phyloP scores from a whole-genome alignment of 2,888 invertebrate species.

The Elgonia sp. region DNA sequence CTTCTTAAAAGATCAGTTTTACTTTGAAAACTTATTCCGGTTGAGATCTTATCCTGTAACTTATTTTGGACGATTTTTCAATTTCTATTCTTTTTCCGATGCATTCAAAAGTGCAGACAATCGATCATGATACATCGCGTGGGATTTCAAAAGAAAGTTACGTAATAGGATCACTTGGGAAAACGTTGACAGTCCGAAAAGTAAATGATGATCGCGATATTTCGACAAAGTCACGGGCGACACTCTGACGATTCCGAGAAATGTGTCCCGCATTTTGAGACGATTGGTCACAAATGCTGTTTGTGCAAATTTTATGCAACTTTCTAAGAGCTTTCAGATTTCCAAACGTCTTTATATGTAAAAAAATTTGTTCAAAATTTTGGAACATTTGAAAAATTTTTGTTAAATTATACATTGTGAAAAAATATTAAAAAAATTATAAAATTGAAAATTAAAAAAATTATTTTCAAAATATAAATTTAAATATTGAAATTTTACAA shows the following conservation, averaged over 20 bases:
- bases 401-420: too few relatives aligned
- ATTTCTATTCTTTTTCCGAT: conserved; percentile 35
- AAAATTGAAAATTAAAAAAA: too few relatives aligned
- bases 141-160: conserved; percentile 43
- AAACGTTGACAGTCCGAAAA: conserved; percentile 22
- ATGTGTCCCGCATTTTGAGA: neutral
- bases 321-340: too few relatives aligned
- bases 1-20: too few relatives aligned
- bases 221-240: conserved; percentile 37
- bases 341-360: too few relatives aligned
- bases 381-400: too few relatives aligned
- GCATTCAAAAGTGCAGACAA: conserved; percentile 61
- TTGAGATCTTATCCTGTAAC: too few relatives aligned
- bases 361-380: too few relatives aligned
- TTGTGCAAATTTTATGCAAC: neutral
- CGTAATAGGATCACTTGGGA: conserved; percentile 39
- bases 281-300: neutral
- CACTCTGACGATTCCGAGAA: conserved; percentile 23
- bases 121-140: conserved; percentile 55
- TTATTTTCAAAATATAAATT: too few relatives aligned
- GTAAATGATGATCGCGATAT: conserved; percentile 29
- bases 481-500: too few relatives aligned
- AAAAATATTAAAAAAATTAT: too few relatives aligned
- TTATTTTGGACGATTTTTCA: conserved; percentile 62
- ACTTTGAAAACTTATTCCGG: too few relatives aligned